Base-by-base conservation (phyloP, 2,113 vertebrate species). In the Peromyscus polionotus region DNA sequence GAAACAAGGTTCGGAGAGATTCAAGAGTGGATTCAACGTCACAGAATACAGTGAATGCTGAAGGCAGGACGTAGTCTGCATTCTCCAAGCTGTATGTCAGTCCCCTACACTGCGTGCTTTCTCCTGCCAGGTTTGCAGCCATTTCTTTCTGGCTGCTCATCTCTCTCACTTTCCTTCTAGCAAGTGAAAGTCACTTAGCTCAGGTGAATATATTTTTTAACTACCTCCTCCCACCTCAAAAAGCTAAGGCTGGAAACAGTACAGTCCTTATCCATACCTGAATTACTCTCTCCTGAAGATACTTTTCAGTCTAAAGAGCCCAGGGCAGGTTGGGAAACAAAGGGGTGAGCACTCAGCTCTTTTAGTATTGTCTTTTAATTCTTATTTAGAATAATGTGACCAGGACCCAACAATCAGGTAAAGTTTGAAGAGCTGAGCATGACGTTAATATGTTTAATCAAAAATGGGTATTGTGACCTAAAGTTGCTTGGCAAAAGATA, bases 51-150 rank as follows among this genome's bases (percentile, higher is more conserved):
- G 36, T 33, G 31, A 88, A 48, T 14, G 67, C 22, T 0, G 22
- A 45, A 72, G 59, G 36, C n/a, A 13, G 0, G 24, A 24, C 0
- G 6, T 1, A 51, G 5, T 45, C 28, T 39, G 7, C 2, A 33
- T 45, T 65, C 14, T 0, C 14, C 14, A 67, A 39, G 26, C 9
- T 42, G 24, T 7, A 22, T 36, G 39, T 7, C 31, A 81, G 33
- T 51, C 45, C 4, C 0, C 33, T 2, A 9, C 0, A 31, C 4
- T 24, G 3, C 6, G 7, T 1, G 1, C 1, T 39, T 13, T 63
- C 51, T 45, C 19, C 57, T 51, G 3, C 14, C 4, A 10, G 17
- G 5, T 4, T 17, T 57, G 10, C 33, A 39, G 24, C 57, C 3
- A 6, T 26, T 57, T 88, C 31, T n/a, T 57, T 75, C n/a, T 65